A percentile compares a stretch with the other conserved stretches of the same genome.
phyloP scores from a whole-genome alignment of 2,888 invertebrate genomes.

The Oscheius onirici region DNA sequence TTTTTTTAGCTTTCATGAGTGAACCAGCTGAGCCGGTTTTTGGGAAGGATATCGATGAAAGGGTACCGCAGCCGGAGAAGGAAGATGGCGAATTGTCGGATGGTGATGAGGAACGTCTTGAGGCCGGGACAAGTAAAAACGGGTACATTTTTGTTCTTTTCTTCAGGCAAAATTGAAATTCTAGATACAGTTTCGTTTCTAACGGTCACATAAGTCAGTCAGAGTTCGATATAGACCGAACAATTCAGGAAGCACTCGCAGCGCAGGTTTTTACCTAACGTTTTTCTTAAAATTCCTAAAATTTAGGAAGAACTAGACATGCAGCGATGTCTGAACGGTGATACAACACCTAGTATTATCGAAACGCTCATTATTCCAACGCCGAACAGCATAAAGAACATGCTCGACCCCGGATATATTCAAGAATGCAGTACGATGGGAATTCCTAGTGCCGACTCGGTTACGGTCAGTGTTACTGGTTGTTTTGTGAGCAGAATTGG shows the following conservation, averaged over 20 bases:
- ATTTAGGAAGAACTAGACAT: no score
- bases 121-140: not conserved
- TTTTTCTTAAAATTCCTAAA: not conserved
- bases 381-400: no score
- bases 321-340: no score
- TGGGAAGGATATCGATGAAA: not conserved
- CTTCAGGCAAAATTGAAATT: not conserved
- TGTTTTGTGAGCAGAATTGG: not conserved
- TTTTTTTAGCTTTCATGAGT: not conserved
- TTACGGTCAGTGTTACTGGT: no score
- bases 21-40: not conserved
- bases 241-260: slow-evolving; percentile 20
- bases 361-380: no score
- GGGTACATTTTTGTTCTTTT: no score
- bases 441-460: no score
- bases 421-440: no score
- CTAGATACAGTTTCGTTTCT: not conserved
- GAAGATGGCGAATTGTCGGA: slow-evolving; percentile 25
- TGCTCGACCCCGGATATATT: no score
- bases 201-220: no score
- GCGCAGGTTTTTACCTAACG: not conserved
- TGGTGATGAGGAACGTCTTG: not conserved
- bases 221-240: slow-evolving; percentile 32
- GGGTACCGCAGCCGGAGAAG: no score
- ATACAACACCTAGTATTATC: no score